Conservation (phyloP, 2,888 invertebrate species). For the Hirudinaria manillensis region DNA sequence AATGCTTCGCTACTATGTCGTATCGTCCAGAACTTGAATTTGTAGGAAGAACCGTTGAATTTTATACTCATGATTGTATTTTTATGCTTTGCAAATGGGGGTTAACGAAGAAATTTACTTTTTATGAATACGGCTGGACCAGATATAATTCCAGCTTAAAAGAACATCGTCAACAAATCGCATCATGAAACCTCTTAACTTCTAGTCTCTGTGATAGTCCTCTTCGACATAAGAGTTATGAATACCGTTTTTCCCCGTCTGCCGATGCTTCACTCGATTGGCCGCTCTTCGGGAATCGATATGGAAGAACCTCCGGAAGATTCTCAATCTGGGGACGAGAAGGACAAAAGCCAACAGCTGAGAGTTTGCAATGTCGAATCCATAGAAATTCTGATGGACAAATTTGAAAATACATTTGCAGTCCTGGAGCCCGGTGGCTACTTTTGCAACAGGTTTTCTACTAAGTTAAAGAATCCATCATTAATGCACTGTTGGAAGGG, state of each 20-base stretch:
- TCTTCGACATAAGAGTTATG: neutral
- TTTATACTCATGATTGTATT: too few relatives aligned
- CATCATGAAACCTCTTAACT: too few relatives aligned
- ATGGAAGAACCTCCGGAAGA: conserved; percentile 44
- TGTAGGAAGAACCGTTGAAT: too few relatives aligned
- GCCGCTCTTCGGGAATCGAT: conserved; percentile 43
- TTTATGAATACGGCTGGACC: too few relatives aligned
- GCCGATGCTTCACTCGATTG: conserved; percentile 45
- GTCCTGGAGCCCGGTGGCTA: conserved; percentile 48
- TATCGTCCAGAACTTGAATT: too few relatives aligned
- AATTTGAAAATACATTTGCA: conserved; percentile 44
- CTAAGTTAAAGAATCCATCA: conserved; percentile 35
- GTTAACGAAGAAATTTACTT: too few relatives aligned
- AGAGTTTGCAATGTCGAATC: conserved; percentile 41
- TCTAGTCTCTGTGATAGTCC: too few relatives aligned
- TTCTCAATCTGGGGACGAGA: conserved; percentile 10
- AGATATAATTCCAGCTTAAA: too few relatives aligned
- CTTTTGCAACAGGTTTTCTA: conserved; percentile 42
- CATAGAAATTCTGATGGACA: conserved; percentile 44
- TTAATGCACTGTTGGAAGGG: conserved; percentile 49
- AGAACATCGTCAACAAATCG: too few relatives aligned
- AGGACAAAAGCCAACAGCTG: conserved; percentile 23
- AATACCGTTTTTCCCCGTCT: conserved; percentile 38
- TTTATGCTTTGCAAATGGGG: too few relatives aligned
- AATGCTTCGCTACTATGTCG: too few relatives aligned